phyloP scores from a whole-genome alignment of 2,797 vertebrate genomes.

The Brotula barbata region DNA sequence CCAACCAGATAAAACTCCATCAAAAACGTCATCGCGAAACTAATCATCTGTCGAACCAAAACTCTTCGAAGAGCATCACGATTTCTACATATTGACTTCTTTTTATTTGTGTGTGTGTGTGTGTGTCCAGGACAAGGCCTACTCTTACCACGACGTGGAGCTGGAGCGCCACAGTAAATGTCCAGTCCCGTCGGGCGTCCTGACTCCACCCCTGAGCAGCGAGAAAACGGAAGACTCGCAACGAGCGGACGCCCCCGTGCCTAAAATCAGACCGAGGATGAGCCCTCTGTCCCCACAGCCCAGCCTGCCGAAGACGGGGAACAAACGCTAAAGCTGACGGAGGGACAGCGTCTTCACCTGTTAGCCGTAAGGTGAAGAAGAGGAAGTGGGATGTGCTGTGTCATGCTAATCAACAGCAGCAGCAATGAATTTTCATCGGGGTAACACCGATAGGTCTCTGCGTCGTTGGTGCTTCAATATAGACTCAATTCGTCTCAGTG shows the following conservation, averaged over 20 bases:
- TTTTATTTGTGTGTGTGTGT: not conserved
- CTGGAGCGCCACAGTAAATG: constrained; percentile 80
- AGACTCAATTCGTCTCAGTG: not conserved
- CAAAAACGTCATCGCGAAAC: too few relatives aligned
- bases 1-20: too few relatives aligned
- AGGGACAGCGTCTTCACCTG: not conserved
- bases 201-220: constrained; percentile 92
- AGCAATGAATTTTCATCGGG: not conserved
- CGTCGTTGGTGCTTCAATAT: not conserved
- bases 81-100: not conserved
- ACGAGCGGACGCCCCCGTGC: not conserved
- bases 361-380: not conserved
- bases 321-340: not conserved
- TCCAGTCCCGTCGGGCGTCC: constrained; percentile 84
- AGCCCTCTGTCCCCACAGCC: constrained; percentile 17
- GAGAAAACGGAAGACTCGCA: constrained; percentile 79
- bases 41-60: too few relatives aligned
- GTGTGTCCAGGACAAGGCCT: constrained; percentile 83
- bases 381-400: not conserved
- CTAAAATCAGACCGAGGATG: constrained; percentile 58
- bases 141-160: constrained; percentile 82
- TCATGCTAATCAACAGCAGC: not conserved
- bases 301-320: not conserved
- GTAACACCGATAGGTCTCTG: too few relatives aligned
- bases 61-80: too few relatives aligned